These are phyloP conservation scores for Procambarus virginalis DNA, from an alignment of 1,140 invertebrate genomes.

Conservation along the genomic window DNA sequence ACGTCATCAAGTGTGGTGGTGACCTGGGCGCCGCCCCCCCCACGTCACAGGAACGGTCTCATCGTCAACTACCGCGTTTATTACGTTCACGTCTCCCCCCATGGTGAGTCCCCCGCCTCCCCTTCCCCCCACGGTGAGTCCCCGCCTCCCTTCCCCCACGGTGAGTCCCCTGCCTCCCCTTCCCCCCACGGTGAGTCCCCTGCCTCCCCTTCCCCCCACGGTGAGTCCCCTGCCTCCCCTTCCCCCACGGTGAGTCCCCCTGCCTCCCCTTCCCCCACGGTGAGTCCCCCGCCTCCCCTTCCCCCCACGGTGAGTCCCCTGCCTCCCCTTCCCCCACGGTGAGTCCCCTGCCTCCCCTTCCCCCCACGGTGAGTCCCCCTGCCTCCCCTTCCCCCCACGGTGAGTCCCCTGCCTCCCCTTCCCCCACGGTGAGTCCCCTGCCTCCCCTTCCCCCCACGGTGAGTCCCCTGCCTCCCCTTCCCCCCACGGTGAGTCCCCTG, in stretches of 20 bases:
- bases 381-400: too few species aligned
- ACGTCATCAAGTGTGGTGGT: constrained; percentile 74
- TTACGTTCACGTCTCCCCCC: constrained; percentile 56
- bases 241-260: too few species aligned
- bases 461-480: background rate
- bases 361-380: too few species aligned
- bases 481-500: background rate
- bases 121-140: background rate
- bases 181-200: background rate
- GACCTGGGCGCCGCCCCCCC: constrained; percentile 75
- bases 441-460: background rate
- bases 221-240: background rate
- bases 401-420: background rate
- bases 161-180: background rate
- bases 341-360: too few species aligned
- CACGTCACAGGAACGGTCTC: constrained; percentile 78
- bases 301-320: too few species aligned
- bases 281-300: too few species aligned
- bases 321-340: too few species aligned
- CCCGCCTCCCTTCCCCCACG: constrained; percentile 73
- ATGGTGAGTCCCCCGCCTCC: background rate
- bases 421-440: background rate
- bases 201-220: background rate
- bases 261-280: too few species aligned
- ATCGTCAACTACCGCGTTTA: constrained; percentile 78